Base-by-base conservation (phyloP, 2,888 invertebrate genomes). In the Hyles lineata region DNA sequence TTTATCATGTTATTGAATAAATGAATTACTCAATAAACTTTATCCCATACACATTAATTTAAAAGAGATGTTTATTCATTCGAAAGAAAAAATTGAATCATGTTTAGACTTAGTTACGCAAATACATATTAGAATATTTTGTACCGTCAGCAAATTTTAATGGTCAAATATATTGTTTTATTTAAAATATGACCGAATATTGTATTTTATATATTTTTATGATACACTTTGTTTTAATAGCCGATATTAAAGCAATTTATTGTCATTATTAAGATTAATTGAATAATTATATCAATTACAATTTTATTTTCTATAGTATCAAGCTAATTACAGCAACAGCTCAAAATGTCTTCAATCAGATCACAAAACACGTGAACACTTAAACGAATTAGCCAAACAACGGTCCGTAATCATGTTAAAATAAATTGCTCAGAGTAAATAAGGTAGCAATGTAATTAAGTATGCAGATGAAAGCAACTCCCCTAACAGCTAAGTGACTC, bases 1-100 rank as follows among this genome's bases (percentile, higher is more conserved):
- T 86, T 82, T 83, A 86, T 88, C 82, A 83, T 80, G 79, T 84
- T 84, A 86, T 85, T 82, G 78, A 85, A 85, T 88, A 85, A 85
- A 87, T 88, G 84, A 83, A 87, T 85, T 85, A 84, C n/a, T 62
- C 19, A 19, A 35, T 35, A 35, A 35, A 35, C 61, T 62, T 32
- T 62, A 62, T 19, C 11, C 32, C 32, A 32, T 17, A 25, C 61
- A 23, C 29, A 17, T 35, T 19, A 62, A 62, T 62, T 32, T 55
- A 55, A n/a, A 55, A 17, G 55, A 55, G 55, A 55, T 55, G 43
- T 55, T 19, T n/a, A 6, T 55, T 17, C 19, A 52, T 55, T 55
- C n/a, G 2, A n/a, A 1, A 55, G 1, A 55, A 55, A 55, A n/a
- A 55, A n/a, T n/a, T 55, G 19, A 55, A n/a, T 55, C 43, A 15